A percentile compares a stretch with the other conserved stretches of the same genome.
Evolutionary conservation across 2,113 vertebrate genomes (phyloP).

Genomic region (Dromas ardeola): DNA sequence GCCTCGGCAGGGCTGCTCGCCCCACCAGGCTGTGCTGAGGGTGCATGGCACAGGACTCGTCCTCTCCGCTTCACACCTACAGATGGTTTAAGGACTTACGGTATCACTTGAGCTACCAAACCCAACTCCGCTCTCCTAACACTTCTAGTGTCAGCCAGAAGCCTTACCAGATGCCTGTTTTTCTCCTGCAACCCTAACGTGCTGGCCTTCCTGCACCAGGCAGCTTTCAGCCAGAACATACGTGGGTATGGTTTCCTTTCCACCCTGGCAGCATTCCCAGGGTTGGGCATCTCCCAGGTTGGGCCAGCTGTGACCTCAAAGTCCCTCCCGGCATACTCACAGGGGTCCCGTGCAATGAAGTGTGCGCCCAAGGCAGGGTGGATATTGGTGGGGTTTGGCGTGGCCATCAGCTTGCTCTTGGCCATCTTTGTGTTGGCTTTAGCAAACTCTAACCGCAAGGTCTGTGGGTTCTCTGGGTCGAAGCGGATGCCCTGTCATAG

Average conservation of each 20-base stretch:
- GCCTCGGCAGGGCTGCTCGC: background rate
- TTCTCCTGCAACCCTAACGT: background rate
- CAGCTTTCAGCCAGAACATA: background rate
- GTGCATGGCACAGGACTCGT: background rate
- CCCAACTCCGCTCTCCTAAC: background rate
- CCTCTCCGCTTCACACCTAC: background rate
- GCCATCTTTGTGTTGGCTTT: constrained; percentile 99
- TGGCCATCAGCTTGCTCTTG: constrained; percentile 99
- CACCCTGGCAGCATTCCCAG: background rate
- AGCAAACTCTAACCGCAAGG: constrained; percentile 97
- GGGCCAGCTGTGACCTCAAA: background rate
- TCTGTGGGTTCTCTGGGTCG: constrained; percentile 98
- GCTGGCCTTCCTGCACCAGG: background rate
- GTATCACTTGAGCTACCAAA: background rate
- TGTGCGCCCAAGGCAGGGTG: constrained; percentile 97
- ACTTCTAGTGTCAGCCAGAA: background rate
- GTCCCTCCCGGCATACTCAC: constrained; percentile 80
- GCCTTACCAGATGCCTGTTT: background rate
- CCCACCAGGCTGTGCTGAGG: background rate
- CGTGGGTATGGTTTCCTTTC: background rate
- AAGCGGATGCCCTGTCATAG: constrained; percentile 91
- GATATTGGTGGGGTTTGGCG: constrained; percentile 94
- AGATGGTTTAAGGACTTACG: background rate
- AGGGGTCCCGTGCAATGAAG: constrained; percentile 99
- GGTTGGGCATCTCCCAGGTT: background rate